Conservation (phyloP, 1,140 invertebrate genomes). For the Glossosoma conforme region DNA sequence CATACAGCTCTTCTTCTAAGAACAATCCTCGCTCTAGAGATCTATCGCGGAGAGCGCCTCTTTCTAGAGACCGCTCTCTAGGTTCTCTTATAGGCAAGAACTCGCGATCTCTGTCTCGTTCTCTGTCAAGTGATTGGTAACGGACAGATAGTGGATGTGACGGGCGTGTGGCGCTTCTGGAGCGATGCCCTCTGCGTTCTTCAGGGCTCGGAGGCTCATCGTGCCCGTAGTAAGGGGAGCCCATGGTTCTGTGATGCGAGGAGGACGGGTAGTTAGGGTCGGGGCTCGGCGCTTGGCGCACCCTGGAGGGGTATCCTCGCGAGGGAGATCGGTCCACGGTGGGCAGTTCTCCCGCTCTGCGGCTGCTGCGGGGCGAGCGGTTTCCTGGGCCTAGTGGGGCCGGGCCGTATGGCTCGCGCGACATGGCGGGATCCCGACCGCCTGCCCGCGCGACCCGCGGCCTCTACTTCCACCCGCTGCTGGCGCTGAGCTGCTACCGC, state of each 20-base stretch:
- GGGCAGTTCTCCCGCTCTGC: slow-evolving; percentile 65
- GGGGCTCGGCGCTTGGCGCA: slow-evolving; percentile 42
- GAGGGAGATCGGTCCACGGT: slow-evolving; percentile 81
- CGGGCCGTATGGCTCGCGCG: slow-evolving; percentile 65
- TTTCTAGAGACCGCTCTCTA: slow-evolving; percentile 50
- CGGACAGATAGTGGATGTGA: slow-evolving; percentile 51
- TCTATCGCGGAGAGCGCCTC: slow-evolving; percentile 48
- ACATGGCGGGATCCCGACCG: slow-evolving; percentile 53
- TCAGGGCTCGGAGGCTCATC: slow-evolving; percentile 70
- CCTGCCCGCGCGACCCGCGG: slow-evolving; percentile 46
- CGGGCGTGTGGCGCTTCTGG: slow-evolving; percentile 56
- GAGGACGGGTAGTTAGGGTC: slow-evolving; percentile 22
- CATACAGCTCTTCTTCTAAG: slow-evolving; percentile 71
- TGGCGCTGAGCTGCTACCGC: slow-evolving; percentile 32
- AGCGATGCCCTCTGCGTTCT: slow-evolving; percentile 60
- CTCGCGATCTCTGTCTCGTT: slow-evolving; percentile 64
- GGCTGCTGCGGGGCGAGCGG: slow-evolving; percentile 58
- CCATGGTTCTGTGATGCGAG: slow-evolving; percentile 41
- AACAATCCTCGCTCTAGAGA: slow-evolving; percentile 63
- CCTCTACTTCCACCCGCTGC: slow-evolving; percentile 46
- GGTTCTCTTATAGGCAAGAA: slow-evolving; percentile 77
- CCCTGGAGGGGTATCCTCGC: slow-evolving; percentile 60
- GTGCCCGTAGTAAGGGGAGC: slow-evolving; percentile 64
- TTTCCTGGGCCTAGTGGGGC: slow-evolving; percentile 51
- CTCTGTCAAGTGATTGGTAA: slow-evolving; percentile 74